These are phyloP conservation scores for Scrobipalpa atriplicella DNA, from an alignment of 2,888 invertebrate genomes.

Conservation along the genomic window DNA sequence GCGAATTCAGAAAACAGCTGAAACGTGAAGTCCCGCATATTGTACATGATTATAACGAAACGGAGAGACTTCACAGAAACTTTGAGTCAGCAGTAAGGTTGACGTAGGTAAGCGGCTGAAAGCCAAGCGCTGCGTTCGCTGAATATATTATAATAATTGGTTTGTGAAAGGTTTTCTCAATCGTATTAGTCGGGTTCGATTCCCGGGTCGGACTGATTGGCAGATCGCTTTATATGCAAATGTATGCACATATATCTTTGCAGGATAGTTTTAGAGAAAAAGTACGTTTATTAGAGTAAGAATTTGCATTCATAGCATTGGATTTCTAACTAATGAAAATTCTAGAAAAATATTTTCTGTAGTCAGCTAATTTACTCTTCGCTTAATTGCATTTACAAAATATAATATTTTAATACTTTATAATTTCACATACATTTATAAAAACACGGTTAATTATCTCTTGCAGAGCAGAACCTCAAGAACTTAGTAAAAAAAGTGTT, in stretches of 20 bases:
- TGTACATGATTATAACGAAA: neutral
- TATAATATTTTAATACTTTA: too few species aligned
- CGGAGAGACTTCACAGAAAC: slow-evolving; percentile 4
- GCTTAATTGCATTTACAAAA: too few species aligned
- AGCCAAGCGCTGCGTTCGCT: slow-evolving; percentile 15
- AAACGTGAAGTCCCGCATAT: neutral
- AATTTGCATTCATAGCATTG: neutral
- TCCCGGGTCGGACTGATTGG: slow-evolving; percentile 17
- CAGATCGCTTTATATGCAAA: slow-evolving; percentile 16
- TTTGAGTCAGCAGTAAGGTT: neutral
- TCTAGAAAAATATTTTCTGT: too few species aligned
- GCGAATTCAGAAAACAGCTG: neutral
- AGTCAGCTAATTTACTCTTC: too few species aligned
- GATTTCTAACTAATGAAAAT: neutral
- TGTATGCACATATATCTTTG: slow-evolving; percentile 9
- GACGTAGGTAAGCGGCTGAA: neutral
- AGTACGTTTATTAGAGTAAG: neutral
- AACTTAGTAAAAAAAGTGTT: too few species aligned
- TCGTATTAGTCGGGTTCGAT: slow-evolving; percentile 4
- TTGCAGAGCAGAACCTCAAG: too few species aligned
- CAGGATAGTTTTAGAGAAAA: slow-evolving; percentile 5
- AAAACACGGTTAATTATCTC: too few species aligned
- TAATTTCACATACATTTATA: too few species aligned
- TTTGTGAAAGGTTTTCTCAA: slow-evolving; percentile 14
- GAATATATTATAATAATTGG: slow-evolving; percentile 21